These are phyloP conservation scores for Labeo rohita DNA, from an alignment of 2,113 vertebrate genomes.

Conservation along the genomic window DNA sequence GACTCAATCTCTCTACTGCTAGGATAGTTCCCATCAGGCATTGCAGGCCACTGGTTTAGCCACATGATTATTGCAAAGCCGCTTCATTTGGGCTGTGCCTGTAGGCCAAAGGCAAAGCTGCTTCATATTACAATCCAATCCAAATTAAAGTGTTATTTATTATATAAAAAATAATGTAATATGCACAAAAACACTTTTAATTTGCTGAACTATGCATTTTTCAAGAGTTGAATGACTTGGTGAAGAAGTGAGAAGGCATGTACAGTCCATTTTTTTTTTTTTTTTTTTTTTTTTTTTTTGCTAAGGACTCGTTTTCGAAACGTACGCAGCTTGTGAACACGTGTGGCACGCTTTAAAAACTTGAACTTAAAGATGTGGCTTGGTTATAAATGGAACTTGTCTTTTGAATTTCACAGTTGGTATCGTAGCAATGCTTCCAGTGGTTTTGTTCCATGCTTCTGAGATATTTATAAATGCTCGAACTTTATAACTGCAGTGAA, in stretches of 20 bases:
- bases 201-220: neutral
- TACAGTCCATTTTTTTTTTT: slow-evolving; percentile 3
- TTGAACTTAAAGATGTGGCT: slow-evolving; percentile 19
- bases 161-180: neutral
- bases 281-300: slow-evolving; percentile 21
- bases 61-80: slow-evolving; percentile 43
- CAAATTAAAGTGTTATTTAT: neutral
- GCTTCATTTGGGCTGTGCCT: neutral
- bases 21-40: slow-evolving; percentile 44
- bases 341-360: slow-evolving; percentile 58
- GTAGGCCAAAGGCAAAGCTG: neutral
- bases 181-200: neutral
- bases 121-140: slow-evolving; percentile 26
- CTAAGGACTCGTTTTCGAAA: neutral
- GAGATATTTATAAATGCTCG: slow-evolving; percentile 38
- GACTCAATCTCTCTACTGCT: slow-evolving; percentile 32
- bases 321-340: slow-evolving; percentile 60
- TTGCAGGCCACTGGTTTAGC: slow-evolving; percentile 39
- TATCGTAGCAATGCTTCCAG: slow-evolving; percentile 16
- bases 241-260: neutral
- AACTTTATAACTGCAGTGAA: slow-evolving; percentile 7
- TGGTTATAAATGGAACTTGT: slow-evolving; percentile 18
- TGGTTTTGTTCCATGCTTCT: slow-evolving; percentile 17
- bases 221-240: neutral
- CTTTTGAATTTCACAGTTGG: neutral